Percentiles rank a stretch among this genome's conserved stretches.
Conservation (phyloP, 1,140 invertebrate genomes). For the Glomeris maerens region DNA sequence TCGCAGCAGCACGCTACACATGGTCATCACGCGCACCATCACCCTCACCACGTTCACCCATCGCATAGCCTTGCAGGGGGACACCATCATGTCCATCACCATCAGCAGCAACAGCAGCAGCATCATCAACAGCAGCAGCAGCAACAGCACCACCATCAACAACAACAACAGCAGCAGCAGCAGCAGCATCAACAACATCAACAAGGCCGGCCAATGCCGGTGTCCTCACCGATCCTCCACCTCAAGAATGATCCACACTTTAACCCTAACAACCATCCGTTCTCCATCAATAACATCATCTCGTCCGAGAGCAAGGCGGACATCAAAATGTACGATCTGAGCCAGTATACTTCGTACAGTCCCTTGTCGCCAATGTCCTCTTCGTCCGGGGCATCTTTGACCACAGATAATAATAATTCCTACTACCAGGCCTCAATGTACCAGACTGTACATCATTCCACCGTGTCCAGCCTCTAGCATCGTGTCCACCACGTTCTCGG, state of each 20-base stretch:
- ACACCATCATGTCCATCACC: conserved; percentile 16
- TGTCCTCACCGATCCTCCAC: conserved; percentile 21
- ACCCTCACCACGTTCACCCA: conserved; percentile 29
- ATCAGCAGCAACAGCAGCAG: conserved; percentile 17
- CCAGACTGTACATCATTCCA: conserved; percentile 44
- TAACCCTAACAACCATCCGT: conserved; percentile 60
- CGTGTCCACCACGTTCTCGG: neutral
- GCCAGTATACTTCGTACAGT: conserved; percentile 42
- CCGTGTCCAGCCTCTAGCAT: conserved; percentile 37
- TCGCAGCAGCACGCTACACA: conserved; percentile 31
- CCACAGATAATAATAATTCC: conserved; percentile 48
- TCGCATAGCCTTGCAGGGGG: conserved; percentile 12
- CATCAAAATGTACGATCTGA: conserved; percentile 39
- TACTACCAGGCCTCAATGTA: conserved; percentile 68
- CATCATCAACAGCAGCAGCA: too few species aligned
- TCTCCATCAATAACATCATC: conserved; percentile 81
- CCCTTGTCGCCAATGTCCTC: conserved; percentile 43
- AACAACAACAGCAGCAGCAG: conserved; percentile 17
- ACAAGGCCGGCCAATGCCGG: conserved; percentile 19
- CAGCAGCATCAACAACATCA: conserved; percentile 10
- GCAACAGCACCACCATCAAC: conserved; percentile 12
- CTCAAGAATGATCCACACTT: conserved; percentile 27
- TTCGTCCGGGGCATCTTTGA: conserved; percentile 35
- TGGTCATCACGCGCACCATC: conserved; percentile 28
- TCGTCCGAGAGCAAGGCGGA: conserved; percentile 52